Evolutionary conservation across 2,797 vertebrate genomes (phyloP).

Genomic region (Myiotriccus ornatus): DNA sequence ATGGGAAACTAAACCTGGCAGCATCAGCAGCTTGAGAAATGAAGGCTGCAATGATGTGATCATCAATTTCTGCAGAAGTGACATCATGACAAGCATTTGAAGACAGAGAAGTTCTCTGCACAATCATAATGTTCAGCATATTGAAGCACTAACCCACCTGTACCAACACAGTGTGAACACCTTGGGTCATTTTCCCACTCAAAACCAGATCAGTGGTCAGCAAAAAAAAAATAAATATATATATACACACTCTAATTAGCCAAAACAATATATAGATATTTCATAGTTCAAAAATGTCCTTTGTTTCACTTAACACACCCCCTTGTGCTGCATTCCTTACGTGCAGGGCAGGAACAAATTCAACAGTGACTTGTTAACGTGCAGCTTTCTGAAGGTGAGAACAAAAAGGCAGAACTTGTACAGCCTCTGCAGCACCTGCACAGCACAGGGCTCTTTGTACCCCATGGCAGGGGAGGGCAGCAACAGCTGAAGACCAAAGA

Average conservation of each 20-base stretch:
- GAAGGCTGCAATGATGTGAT: background rate
- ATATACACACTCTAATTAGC: background rate
- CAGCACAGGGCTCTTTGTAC: background rate
- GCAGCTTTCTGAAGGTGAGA: background rate
- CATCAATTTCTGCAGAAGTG: background rate
- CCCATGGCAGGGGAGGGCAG: fast-evolving
- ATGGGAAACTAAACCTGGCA: background rate
- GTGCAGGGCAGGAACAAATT: background rate
- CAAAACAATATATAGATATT: background rate
- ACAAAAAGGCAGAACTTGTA: background rate
- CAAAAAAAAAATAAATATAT: background rate
- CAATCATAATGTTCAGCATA: background rate
- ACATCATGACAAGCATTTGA: background rate
- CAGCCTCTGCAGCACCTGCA: background rate
- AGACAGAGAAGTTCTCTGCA: background rate
- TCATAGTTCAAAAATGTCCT: background rate
- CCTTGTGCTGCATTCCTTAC: background rate
- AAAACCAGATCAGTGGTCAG: background rate
- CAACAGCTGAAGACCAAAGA: background rate
- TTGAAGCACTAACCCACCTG: background rate
- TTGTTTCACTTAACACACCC: background rate
- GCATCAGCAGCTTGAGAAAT: background rate
- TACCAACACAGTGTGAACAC: background rate
- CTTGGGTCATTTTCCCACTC: background rate
- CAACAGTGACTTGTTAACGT: fast-evolving